These are phyloP conservation scores for Silurus lanzhouensis DNA, from an alignment of 2,797 vertebrate genomes.

Conservation along the genomic window DNA sequence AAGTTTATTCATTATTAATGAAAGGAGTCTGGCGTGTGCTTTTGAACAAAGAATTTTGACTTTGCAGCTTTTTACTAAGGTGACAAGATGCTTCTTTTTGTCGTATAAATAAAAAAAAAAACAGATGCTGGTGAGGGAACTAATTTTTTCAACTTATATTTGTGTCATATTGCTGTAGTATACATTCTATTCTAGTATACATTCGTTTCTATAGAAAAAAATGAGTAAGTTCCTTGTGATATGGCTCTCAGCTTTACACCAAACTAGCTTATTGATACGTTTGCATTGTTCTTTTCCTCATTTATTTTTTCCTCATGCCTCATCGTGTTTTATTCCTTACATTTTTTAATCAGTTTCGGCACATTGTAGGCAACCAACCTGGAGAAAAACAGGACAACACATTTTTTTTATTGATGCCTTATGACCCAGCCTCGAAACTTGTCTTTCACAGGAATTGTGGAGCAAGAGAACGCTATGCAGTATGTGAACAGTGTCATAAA, in stretches of 20 bases:
- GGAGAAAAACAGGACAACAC: not conserved
- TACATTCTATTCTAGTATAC: not conserved
- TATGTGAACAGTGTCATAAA: slow-evolving; percentile 19
- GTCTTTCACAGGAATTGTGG: not conserved
- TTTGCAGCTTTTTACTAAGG: not conserved
- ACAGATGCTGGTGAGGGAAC: not conserved
- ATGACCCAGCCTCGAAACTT: not conserved
- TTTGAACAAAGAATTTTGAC: not conserved
- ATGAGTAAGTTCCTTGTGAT: not conserved
- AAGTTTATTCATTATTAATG: not conserved
- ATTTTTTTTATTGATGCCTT: slow-evolving; percentile 1
- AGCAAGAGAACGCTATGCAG: slow-evolving; percentile 23
- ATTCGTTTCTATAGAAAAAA: no score
- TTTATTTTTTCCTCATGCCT: not conserved
- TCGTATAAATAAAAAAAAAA: not conserved
- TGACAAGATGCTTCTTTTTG: not conserved
- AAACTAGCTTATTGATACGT: no score
- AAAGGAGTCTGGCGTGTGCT: not conserved
- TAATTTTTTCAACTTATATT: not conserved
- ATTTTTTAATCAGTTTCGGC: not conserved
- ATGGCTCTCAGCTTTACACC: not conserved
- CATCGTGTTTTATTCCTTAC: slow-evolving; percentile 1
- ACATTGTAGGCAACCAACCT: not conserved
- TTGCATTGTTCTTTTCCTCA: not conserved
- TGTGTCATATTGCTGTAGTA: not conserved